Conservation (phyloP, 2,797 vertebrate species). For the Melanotaenia nigrans region DNA sequence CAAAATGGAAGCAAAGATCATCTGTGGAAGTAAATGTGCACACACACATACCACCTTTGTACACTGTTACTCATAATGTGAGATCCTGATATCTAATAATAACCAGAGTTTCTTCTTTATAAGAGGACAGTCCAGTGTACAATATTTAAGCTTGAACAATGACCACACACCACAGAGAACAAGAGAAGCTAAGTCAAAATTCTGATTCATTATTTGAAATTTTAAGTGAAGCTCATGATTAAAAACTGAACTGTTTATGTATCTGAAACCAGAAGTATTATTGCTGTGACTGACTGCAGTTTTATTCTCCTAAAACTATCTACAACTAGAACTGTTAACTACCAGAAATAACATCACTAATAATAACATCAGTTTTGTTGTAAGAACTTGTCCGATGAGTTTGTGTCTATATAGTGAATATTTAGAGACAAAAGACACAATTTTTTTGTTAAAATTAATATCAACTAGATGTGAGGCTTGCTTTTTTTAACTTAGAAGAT, state of each 20-base stretch:
- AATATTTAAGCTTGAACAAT: conserved; percentile 21
- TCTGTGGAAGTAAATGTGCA: conserved; percentile 36
- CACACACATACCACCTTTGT: conserved; percentile 9
- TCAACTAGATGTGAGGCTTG: conserved; percentile 20
- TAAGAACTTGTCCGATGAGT: background rate
- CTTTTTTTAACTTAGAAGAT: conserved; percentile 34
- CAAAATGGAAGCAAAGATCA: conserved; percentile 42
- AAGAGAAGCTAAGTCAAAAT: background rate
- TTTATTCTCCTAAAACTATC: conserved; percentile 6
- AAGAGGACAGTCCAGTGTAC: conserved; percentile 3
- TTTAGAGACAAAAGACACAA: background rate
- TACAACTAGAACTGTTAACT: background rate
- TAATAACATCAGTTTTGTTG: background rate
- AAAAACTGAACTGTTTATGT: background rate
- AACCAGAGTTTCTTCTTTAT: background rate
- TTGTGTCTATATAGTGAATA: background rate
- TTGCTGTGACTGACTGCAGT: conserved; percentile 28
- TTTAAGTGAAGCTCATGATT: background rate
- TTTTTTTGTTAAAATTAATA: conserved; percentile 45
- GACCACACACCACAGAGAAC: background rate
- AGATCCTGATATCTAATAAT: conserved; percentile 5
- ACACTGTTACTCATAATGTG: background rate
- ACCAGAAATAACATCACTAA: background rate
- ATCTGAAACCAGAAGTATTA: conserved; percentile 24
- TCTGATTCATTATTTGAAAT: background rate